Conservation (phyloP, 2,113 vertebrate species). For the Pitta sordida region DNA sequence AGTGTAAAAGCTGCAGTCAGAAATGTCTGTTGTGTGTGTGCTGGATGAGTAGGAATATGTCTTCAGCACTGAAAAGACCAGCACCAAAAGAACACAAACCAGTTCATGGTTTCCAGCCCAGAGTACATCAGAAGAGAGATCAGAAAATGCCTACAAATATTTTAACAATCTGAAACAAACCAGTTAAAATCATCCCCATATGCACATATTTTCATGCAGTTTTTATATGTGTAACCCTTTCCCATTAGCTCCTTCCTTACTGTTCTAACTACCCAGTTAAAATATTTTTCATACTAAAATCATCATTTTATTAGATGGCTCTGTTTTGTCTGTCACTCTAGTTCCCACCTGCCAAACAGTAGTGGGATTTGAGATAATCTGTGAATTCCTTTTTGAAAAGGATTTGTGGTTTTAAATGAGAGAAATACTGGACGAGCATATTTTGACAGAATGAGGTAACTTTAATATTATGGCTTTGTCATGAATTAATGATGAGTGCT, state of each 20-base stretch:
- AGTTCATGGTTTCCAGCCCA: background rate
- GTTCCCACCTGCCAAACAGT: background rate
- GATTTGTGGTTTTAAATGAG: constrained; percentile 19
- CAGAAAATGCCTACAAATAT: background rate
- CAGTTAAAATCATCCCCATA: background rate
- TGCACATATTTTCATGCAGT: background rate
- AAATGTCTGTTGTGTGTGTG: background rate
- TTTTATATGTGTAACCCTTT: background rate
- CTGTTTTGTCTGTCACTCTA: background rate
- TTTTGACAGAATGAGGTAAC: constrained; percentile 55
- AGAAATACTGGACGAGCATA: background rate
- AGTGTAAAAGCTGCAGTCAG: background rate
- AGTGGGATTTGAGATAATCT: constrained; percentile 39
- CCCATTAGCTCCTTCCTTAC: background rate
- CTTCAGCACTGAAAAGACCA: background rate
- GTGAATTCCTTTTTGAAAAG: background rate
- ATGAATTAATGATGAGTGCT: background rate
- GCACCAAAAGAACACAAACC: background rate
- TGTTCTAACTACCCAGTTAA: background rate
- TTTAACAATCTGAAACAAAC: background rate
- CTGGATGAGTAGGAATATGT: background rate
- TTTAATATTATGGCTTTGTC: constrained; percentile 4
- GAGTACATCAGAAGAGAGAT: background rate
- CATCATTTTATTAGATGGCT: background rate
- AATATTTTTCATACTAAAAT: background rate